Percentiles rank a stretch among this genome's conserved stretches.
phyloP scores from a whole-genome alignment of 2,888 invertebrate species.

The Pyralis farinalis region DNA sequence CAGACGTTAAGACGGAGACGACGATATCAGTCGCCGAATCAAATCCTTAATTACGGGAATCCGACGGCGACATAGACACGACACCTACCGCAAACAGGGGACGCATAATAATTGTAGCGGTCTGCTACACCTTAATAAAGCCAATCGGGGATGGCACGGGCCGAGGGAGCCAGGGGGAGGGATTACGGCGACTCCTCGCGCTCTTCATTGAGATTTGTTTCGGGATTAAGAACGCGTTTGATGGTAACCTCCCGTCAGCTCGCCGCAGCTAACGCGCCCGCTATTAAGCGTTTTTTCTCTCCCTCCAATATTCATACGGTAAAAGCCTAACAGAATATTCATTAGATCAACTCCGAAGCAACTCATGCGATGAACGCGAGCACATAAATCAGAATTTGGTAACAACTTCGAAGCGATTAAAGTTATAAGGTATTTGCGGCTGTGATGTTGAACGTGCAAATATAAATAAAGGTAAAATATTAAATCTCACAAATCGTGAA shows the following conservation, averaged over 20 bases:
- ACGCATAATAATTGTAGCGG: slow-evolving; percentile 81
- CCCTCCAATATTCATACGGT: slow-evolving; percentile 50
- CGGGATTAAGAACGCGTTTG: slow-evolving; percentile 75
- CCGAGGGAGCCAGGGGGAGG: slow-evolving; percentile 42
- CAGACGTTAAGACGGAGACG: slow-evolving; percentile 34
- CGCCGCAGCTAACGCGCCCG: slow-evolving; percentile 38
- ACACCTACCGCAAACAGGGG: slow-evolving; percentile 77
- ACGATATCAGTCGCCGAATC: slow-evolving; percentile 62
- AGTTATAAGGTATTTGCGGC: slow-evolving; percentile 44
- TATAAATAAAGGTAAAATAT: slow-evolving; percentile 53
- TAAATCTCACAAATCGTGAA: slow-evolving; percentile 45
- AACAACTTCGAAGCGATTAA: slow-evolving; percentile 51
- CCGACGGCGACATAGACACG: slow-evolving; percentile 69
- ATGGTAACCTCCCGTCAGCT: slow-evolving; percentile 58
- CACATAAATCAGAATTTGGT: slow-evolving; percentile 45
- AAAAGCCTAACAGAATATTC: slow-evolving; percentile 58
- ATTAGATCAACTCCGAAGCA: slow-evolving; percentile 48
- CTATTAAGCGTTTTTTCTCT: slow-evolving; percentile 46
- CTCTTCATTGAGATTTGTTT: slow-evolving; percentile 81
- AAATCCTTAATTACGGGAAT: slow-evolving; percentile 77
- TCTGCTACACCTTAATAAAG: slow-evolving; percentile 81
- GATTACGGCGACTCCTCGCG: slow-evolving; percentile 66
- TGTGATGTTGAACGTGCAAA: slow-evolving; percentile 42
- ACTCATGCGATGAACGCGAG: slow-evolving; percentile 52
- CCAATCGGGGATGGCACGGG: slow-evolving; percentile 63